These are phyloP conservation scores for Psophia crepitans DNA, from an alignment of 2,113 vertebrate species.

Conservation along the genomic window DNA sequence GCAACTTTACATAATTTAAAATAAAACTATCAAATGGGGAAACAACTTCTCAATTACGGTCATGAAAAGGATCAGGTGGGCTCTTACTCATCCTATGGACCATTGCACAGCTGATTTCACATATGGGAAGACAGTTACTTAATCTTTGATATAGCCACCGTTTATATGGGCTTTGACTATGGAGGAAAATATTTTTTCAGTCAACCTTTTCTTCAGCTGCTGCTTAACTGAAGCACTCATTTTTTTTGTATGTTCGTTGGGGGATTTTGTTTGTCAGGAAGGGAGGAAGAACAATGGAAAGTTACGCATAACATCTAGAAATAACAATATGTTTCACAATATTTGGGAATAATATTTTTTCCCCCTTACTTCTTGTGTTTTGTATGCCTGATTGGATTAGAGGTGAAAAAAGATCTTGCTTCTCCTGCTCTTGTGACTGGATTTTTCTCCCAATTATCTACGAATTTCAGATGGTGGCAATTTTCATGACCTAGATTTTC, in stretches of 20 bases:
- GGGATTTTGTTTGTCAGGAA: background rate
- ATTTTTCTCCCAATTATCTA: background rate
- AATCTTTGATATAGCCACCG: background rate
- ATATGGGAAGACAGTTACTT: background rate
- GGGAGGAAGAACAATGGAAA: background rate
- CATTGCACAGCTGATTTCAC: background rate
- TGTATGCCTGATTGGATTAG: background rate
- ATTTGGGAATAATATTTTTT: background rate
- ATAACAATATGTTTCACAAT: background rate
- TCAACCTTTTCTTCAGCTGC: background rate
- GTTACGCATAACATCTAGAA: background rate
- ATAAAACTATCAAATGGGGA: background rate
- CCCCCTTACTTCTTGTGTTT: background rate
- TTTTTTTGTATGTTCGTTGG: background rate
- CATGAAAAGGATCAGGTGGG: background rate
- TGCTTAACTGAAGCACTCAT: background rate
- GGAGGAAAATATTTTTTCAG: background rate
- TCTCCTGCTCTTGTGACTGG: background rate
- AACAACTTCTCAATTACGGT: background rate
- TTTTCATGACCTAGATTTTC: background rate
- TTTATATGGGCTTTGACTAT: background rate
- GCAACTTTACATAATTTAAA: constrained; percentile 3
- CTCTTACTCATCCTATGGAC: background rate
- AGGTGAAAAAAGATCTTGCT: background rate
- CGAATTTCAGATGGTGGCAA: background rate